A percentile compares a stretch with the other conserved stretches of the same genome.
phyloP scores from a whole-genome alignment of 2,888 invertebrate genomes.

The Mongoloraphidia duomilia region DNA sequence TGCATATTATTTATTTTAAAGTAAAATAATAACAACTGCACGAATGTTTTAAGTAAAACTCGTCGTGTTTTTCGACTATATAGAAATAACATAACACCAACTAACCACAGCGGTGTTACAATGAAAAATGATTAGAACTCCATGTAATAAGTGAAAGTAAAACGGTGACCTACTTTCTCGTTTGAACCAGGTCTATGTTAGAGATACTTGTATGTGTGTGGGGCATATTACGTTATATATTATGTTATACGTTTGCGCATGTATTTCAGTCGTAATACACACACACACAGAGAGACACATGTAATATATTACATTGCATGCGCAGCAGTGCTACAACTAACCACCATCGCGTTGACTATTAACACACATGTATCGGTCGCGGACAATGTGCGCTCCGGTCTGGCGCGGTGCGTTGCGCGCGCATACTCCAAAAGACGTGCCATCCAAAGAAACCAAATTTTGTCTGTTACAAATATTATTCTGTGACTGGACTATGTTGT shows the following conservation, averaged over 20 bases:
- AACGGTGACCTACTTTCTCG: slow-evolving; percentile 79
- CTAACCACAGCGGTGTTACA: slow-evolving; percentile 42
- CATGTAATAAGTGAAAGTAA: slow-evolving; percentile 83
- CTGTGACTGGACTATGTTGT: too few relatives aligned
- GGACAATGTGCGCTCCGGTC: slow-evolving; percentile 17
- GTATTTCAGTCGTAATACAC: slow-evolving; percentile 24
- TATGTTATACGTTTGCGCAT: neutral
- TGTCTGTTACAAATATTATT: too few relatives aligned
- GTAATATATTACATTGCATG: slow-evolving; percentile 24
- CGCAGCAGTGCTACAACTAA: slow-evolving; percentile 3
- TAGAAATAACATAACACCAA: slow-evolving; percentile 19
- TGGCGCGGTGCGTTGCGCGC: slow-evolving; percentile 13
- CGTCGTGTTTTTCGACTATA: too few relatives aligned
- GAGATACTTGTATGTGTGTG: slow-evolving; percentile 20
- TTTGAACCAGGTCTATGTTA: slow-evolving; percentile 85
- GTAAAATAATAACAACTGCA: slow-evolving; percentile 9
- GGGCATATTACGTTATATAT: too few relatives aligned
- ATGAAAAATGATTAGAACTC: slow-evolving; percentile 59
- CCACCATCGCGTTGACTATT: too few relatives aligned
- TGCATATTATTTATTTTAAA: too few relatives aligned
- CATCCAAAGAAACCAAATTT: too few relatives aligned
- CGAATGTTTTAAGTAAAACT: slow-evolving; percentile 23
- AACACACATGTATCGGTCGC: slow-evolving; percentile 20
- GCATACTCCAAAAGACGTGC: too few relatives aligned
- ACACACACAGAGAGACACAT: slow-evolving; percentile 18